phyloP scores from a whole-genome alignment of 1,140 invertebrate species.

The Bombus sibiricus region DNA sequence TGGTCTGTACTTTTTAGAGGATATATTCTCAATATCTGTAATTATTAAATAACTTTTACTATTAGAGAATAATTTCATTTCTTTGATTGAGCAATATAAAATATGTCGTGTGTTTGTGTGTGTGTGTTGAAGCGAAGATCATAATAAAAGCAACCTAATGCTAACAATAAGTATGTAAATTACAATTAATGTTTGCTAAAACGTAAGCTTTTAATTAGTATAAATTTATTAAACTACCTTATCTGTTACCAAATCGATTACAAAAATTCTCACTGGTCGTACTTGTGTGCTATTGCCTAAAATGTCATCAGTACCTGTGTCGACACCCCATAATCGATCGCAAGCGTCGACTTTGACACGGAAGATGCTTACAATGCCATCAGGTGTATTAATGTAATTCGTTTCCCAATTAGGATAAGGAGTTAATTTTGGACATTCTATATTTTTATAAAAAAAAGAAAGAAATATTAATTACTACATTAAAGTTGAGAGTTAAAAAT shows the following conservation, averaged over 20 bases:
- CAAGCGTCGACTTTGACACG: slow-evolving; percentile 87
- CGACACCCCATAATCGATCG: slow-evolving; percentile 89
- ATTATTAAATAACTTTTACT: no score
- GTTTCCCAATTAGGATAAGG: slow-evolving; percentile 88
- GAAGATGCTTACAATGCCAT: slow-evolving; percentile 87
- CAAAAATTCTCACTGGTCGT: slow-evolving; percentile 85
- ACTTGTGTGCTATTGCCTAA: slow-evolving; percentile 85
- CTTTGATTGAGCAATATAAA: no score
- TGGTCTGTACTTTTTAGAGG: slow-evolving; percentile 84
- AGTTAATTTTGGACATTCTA: slow-evolving; percentile 85
- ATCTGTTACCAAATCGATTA: slow-evolving; percentile 89
- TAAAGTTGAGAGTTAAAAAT: no score
- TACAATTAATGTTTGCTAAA: no score
- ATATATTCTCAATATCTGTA: slow-evolving; percentile 32
- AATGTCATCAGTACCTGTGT: slow-evolving; percentile 89
- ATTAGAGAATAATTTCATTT: no score
- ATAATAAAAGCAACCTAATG: no score
- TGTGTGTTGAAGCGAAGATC: no score
- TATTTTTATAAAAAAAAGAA: no score
- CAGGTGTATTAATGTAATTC: slow-evolving; percentile 82
- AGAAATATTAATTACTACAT: no score
- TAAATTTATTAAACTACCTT: slow-evolving; percentile 68
- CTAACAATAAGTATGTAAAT: no score
- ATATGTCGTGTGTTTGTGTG: no score
- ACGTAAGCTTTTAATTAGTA: background rate